These are phyloP conservation scores for Aptenodytes forsteri DNA, from an alignment of 2,113 vertebrate species.

Conservation along the genomic window DNA sequence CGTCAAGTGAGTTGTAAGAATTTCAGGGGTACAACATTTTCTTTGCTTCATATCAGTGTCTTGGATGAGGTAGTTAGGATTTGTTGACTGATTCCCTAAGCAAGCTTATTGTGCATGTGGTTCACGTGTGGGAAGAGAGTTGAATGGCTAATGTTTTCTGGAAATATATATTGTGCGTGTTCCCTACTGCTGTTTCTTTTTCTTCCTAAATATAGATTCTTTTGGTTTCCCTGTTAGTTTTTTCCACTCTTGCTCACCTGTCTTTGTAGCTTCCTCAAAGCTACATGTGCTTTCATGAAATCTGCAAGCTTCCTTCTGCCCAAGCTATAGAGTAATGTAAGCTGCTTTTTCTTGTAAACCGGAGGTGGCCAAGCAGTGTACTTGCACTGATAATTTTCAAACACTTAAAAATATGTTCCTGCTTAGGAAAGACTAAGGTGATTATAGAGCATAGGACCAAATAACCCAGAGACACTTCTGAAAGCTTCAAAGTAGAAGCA, in stretches of 20 bases:
- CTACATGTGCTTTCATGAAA: background rate
- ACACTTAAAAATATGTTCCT: background rate
- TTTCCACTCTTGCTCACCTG: background rate
- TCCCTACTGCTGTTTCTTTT: background rate
- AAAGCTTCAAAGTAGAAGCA: background rate
- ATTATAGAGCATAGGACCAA: background rate
- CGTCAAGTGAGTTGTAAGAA: background rate
- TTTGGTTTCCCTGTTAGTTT: background rate
- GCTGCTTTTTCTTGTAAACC: background rate
- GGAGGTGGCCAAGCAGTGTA: background rate
- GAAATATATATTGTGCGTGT: background rate
- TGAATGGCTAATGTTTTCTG: background rate
- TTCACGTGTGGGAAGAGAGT: background rate
- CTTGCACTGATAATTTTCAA: background rate
- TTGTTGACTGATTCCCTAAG: background rate
- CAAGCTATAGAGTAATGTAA: background rate
- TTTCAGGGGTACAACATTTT: background rate
- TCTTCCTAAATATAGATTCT: background rate
- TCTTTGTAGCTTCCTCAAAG: background rate
- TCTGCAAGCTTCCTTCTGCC: background rate
- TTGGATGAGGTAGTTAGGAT: background rate
- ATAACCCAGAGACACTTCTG: background rate
- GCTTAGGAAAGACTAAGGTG: background rate
- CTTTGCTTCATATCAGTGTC: background rate
- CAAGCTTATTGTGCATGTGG: background rate